Percentiles rank a stretch among this genome's conserved stretches.
These are phyloP conservation scores for Malacoraja senta DNA, from an alignment of 2,797 vertebrate genomes.

Conservation along the genomic window DNA sequence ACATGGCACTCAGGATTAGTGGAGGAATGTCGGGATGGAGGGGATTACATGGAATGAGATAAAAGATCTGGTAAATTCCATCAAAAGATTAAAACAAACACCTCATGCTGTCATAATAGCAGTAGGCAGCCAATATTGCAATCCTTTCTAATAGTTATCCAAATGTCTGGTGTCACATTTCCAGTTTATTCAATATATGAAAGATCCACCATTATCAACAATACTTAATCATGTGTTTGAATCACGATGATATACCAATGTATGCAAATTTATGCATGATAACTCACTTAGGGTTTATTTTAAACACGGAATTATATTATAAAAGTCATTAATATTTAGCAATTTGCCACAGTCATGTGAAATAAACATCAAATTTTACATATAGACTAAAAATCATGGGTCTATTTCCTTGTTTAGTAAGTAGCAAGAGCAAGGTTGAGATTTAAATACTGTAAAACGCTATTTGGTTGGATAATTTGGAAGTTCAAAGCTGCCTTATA, in stretches of 20 bases:
- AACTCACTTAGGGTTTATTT: neutral
- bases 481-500: neutral
- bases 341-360: neutral
- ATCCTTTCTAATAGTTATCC: neutral
- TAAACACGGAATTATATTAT: neutral
- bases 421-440: neutral
- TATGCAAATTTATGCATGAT: conserved; percentile 14
- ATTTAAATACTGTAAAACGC: neutral
- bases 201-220: neutral
- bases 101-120: too few species aligned
- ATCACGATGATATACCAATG: neutral
- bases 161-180: neutral
- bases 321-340: neutral
- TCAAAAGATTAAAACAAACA: too few species aligned
- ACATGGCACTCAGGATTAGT: too few species aligned
- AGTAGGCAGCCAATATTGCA: neutral
- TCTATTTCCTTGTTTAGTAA: neutral
- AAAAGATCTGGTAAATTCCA: too few species aligned
- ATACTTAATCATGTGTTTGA: neutral
- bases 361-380: neutral
- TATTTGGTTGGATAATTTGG: neutral
- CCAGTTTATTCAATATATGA: neutral
- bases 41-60: too few species aligned
- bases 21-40: too few species aligned
- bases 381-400: neutral